Conservation (phyloP, 2,113 vertebrate species). For the Solenodon paradoxus region DNA sequence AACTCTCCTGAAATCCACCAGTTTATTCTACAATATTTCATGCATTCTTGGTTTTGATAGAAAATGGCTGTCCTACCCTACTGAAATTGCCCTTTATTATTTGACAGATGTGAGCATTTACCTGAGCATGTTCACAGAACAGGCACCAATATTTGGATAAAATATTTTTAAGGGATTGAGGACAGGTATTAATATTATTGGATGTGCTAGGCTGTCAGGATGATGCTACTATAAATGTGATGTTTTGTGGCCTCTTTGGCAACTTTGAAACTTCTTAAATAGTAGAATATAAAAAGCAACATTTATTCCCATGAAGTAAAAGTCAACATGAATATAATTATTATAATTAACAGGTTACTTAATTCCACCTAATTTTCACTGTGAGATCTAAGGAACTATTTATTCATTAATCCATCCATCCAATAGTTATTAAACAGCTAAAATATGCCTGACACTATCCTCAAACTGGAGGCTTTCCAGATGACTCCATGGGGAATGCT, state of each 20-base stretch:
- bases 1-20: neutral
- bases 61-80: conserved; percentile 22
- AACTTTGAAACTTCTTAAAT: neutral
- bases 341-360: conserved; percentile 9
- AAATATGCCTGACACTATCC: neutral
- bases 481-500: neutral
- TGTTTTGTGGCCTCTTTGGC: neutral
- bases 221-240: neutral
- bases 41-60: neutral
- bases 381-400: neutral
- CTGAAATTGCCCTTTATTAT: neutral
- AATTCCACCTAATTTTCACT: conserved; percentile 29
- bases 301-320: conserved; percentile 23
- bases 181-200: neutral
- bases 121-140: neutral
- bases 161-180: conserved; percentile 9
- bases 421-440: neutral
- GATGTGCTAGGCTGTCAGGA: neutral
- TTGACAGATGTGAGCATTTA: neutral
- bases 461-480: neutral
- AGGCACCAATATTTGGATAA: conserved; percentile 24
- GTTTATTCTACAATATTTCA: neutral
- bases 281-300: neutral
- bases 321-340: conserved; percentile 15
- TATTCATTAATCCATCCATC: neutral